Evolutionary conservation across 1,140 invertebrate genomes (phyloP).

Genomic region (Drosophila dunni): DNA sequence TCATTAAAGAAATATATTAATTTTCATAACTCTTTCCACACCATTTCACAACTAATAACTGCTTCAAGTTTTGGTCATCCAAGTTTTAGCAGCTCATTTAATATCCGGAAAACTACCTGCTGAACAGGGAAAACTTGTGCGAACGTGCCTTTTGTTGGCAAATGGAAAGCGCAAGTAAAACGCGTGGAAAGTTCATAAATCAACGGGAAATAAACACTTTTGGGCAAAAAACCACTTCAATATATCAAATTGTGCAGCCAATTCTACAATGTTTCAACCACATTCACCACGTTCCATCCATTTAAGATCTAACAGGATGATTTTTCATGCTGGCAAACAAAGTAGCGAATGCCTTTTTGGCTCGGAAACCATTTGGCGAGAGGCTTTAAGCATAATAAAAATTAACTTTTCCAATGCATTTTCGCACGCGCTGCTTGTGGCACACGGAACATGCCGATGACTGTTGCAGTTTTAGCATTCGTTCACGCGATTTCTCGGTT

Average conservation of each 20-base stretch:
- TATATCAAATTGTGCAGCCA: slow-evolving; percentile 63
- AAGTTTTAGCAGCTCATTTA: not conserved
- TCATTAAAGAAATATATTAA: not conserved
- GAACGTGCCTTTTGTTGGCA: slow-evolving; percentile 18
- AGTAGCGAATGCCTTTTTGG: slow-evolving; percentile 20
- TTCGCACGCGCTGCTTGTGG: slow-evolving; percentile 16
- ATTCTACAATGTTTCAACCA: slow-evolving; percentile 8
- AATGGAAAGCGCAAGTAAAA: slow-evolving; percentile 34
- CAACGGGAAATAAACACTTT: slow-evolving; percentile 54
- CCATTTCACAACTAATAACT: not conserved
- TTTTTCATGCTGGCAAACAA: slow-evolving; percentile 49
- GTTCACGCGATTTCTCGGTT: slow-evolving; percentile 38
- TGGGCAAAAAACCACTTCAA: slow-evolving; percentile 60
- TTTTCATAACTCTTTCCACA: not conserved
- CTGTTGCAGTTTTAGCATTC: slow-evolving; percentile 48
- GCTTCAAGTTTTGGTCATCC: not conserved
- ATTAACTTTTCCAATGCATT: slow-evolving; percentile 73
- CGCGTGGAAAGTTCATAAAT: slow-evolving; percentile 60
- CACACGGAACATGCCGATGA: slow-evolving; percentile 23
- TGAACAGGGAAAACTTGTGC: slow-evolving; percentile 27
- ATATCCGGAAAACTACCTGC: slow-evolving; percentile 10
- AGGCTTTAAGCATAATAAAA: slow-evolving; percentile 66
- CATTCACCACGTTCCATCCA: slow-evolving; percentile 6
- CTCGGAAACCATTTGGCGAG: slow-evolving; percentile 26
- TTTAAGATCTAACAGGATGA: slow-evolving; percentile 38